Base-by-base conservation (phyloP, 2,113 vertebrate genomes). In the Prochilodus magdalenae region DNA sequence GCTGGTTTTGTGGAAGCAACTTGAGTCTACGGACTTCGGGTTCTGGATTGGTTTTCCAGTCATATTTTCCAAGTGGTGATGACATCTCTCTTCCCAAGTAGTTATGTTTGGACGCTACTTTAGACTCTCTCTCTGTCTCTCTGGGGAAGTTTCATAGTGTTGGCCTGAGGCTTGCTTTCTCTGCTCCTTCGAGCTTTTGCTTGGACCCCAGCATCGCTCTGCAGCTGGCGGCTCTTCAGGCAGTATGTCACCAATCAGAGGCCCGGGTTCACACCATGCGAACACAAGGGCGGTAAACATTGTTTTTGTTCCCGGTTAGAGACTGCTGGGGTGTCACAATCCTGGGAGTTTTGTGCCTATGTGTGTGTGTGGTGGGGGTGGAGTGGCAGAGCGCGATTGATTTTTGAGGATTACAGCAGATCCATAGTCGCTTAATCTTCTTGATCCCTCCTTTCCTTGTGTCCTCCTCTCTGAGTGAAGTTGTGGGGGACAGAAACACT, bases 21-120 rank as follows among this genome's bases (percentile, higher is more conserved):
- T 22, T 73, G 70, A 72, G 24, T 72, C 6, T 26, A 71, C 24
- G 69, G 29, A 47, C 5, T 20, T 26, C 18, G 47, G 69, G 49
- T n/a, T 55, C 4, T 73, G 71, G 33, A 70, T 30, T 22, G 7
- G 16, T 73, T 53, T 27, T 73, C 20, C 18, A 55, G 16, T 73
- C n/a, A 44, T 49, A 29, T 53, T 53, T 73, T 16, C 12, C 6
- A 13, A 60, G 57, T 22, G 33, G 53, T 59, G 53, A 22, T 69
- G 33, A 60, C 57, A 60, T 12, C n/a, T 26, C 20, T 60, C 33
- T 66, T 22, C 29, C 65, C 33, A 67, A 36, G 30, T 30, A 20
- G 29, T 53, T 89, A 82, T 75, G 84, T 40, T 29, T 24, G 36
- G 59, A 40, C 4, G 59, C 36, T 24, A 16, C 24, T 40, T 62